These are phyloP conservation scores for Rhincodon typus DNA, from an alignment of 2,797 vertebrate genomes.

Conservation along the genomic window DNA sequence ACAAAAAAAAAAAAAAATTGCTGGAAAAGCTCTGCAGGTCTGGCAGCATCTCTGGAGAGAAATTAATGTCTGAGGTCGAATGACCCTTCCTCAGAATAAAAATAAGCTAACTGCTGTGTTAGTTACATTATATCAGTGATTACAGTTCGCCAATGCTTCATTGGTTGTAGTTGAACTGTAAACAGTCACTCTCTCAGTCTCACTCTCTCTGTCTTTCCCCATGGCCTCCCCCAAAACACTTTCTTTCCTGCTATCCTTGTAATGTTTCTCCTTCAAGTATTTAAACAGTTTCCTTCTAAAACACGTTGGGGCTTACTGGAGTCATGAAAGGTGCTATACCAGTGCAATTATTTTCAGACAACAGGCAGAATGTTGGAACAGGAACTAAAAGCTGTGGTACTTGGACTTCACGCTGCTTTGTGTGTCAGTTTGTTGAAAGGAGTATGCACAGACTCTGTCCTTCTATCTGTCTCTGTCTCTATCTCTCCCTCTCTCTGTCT, in stretches of 20 bases:
- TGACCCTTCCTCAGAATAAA: no score
- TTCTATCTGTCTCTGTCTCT: no score
- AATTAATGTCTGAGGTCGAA: no score
- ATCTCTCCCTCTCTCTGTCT: no score
- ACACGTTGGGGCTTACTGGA: not conserved
- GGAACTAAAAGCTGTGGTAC: not conserved
- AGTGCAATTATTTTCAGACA: not conserved
- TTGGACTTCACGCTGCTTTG: not conserved
- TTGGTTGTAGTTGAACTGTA: not conserved
- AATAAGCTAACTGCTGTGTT: not conserved
- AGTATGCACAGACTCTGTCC: no score
- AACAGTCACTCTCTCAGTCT: not conserved
- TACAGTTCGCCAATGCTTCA: not conserved
- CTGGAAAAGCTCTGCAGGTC: no score
- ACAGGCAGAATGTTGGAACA: not conserved
- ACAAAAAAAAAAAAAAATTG: no score
- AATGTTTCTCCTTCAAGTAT: not conserved
- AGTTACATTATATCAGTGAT: not conserved
- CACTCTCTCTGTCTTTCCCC: no score
- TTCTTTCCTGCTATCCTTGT: not conserved
- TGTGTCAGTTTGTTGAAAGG: not conserved
- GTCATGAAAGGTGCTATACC: not conserved
- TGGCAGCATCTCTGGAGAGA: no score
- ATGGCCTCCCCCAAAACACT: no score
- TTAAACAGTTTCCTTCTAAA: not conserved